phyloP scores from a whole-genome alignment of 2,797 vertebrate genomes.

The Ibycter americanus region DNA sequence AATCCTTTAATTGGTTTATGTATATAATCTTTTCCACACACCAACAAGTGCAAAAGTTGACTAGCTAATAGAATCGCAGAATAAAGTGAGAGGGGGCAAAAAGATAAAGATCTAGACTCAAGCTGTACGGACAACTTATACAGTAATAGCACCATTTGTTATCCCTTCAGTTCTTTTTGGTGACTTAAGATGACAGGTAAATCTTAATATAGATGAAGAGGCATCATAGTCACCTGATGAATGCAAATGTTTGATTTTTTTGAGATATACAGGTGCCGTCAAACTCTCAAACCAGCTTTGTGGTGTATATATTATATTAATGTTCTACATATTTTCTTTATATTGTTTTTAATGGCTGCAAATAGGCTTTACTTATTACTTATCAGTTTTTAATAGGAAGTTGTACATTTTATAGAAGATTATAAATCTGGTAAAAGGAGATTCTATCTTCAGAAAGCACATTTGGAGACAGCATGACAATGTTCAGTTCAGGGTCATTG shows the following conservation, averaged over 20 bases:
- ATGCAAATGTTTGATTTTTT: neutral
- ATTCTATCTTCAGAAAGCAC: neutral
- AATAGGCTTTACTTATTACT: neutral
- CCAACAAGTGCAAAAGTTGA: constrained; percentile 54
- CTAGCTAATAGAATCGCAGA: constrained; percentile 1
- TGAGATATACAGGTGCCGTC: neutral
- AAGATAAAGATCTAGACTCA: neutral
- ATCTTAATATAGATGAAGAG: neutral
- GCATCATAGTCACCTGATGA: neutral
- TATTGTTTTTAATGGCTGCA: neutral
- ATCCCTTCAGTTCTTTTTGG: neutral
- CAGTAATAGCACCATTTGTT: neutral
- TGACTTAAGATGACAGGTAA: neutral
- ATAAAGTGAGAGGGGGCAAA: neutral
- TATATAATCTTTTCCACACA: constrained; percentile 65
- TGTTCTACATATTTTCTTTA: neutral
- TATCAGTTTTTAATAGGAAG: neutral
- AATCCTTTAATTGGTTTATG: constrained; percentile 71
- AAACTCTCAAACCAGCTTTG: neutral
- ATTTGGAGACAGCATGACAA: neutral
- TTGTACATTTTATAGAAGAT: neutral
- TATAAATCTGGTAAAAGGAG: neutral
- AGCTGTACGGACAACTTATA: neutral
- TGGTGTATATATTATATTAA: neutral
- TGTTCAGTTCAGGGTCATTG: neutral